Evolutionary conservation across 30 jellyfish, hydroid and myxozoan species (phyloP).

Genomic region (Pelagia noctiluca): DNA sequence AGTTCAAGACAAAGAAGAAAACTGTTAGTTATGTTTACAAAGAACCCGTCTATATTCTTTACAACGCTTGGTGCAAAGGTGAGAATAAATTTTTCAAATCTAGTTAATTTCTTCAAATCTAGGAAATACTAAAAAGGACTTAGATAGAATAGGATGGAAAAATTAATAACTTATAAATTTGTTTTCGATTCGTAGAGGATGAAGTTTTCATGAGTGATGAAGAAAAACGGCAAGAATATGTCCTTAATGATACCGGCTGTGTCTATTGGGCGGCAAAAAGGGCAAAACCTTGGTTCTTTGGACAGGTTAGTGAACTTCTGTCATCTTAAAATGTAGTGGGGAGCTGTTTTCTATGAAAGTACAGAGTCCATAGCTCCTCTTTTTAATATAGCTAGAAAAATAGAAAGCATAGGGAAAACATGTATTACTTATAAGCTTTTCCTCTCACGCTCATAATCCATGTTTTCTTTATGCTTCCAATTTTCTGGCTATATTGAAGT

Average conservation of each 20-base stretch:
- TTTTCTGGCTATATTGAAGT: too few species aligned
- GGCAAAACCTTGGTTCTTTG: conserved; percentile 85
- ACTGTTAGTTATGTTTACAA: conserved; percentile 16
- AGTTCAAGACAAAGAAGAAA: conserved; percentile 42
- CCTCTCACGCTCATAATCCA: too few species aligned
- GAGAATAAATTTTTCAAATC: neutral
- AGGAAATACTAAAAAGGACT: neutral
- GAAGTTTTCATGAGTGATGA: conserved; percentile 80
- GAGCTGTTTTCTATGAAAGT: too few species aligned
- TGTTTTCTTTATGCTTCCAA: too few species aligned
- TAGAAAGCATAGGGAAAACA: too few species aligned
- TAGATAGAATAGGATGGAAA: neutral
- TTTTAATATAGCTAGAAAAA: too few species aligned
- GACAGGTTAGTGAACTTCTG: conserved; percentile 65
- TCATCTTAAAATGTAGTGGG: neutral
- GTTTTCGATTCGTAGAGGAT: conserved; percentile 48
- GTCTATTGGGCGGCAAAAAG: conserved; percentile 74
- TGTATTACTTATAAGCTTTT: too few species aligned
- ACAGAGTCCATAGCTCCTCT: too few species aligned
- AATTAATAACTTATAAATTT: neutral
- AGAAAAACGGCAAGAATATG: conserved; percentile 62
- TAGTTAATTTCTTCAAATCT: neutral
- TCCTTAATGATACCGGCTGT: conserved; percentile 70
- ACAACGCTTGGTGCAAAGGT: conserved; percentile 84
- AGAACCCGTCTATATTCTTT: conserved; percentile 55